Percentiles rank a stretch among this genome's conserved stretches.
phyloP scores from a whole-genome alignment of 2,797 vertebrate genomes.

The Apogon hyalosoma region DNA sequence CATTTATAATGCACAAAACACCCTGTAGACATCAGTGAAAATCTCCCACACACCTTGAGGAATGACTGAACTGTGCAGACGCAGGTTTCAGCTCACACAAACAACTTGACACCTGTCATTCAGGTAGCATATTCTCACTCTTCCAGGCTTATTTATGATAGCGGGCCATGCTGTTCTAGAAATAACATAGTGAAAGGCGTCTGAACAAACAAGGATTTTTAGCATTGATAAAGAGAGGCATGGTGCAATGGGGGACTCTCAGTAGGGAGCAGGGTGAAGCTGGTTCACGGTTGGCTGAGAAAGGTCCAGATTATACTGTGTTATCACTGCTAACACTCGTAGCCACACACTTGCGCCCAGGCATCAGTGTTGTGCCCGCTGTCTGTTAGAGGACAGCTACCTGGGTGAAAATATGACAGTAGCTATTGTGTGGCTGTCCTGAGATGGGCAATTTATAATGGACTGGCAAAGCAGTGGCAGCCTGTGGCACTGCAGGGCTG shows the following conservation, averaged over 20 bases:
- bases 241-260: constrained; percentile 21
- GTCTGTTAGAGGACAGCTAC: constrained; percentile 44
- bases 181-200: constrained; percentile 34
- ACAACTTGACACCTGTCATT: constrained; percentile 31
- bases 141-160: constrained; percentile 31
- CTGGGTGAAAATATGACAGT: constrained; percentile 62
- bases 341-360: constrained; percentile 32
- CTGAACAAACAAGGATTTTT: constrained; percentile 35
- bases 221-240: constrained; percentile 33
- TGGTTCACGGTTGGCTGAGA: constrained; percentile 15
- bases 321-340: constrained; percentile 55
- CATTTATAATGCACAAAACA: constrained; percentile 24
- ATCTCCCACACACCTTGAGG: constrained; percentile 10
- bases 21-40: constrained; percentile 8
- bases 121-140: constrained; percentile 14
- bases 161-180: constrained; percentile 1
- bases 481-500: constrained; percentile 52
- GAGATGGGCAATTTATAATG: constrained; percentile 60
- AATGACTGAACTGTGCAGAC: constrained; percentile 9
- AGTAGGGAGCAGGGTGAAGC: constrained; percentile 10
- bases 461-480: constrained; percentile 56
- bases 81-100: constrained; percentile 23
- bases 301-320: constrained; percentile 37
- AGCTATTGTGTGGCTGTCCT: constrained; percentile 64
- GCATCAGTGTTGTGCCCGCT: constrained; percentile 43